Conservation (phyloP, 2,888 invertebrate species). For the Leptinotarsa tumamoca region DNA sequence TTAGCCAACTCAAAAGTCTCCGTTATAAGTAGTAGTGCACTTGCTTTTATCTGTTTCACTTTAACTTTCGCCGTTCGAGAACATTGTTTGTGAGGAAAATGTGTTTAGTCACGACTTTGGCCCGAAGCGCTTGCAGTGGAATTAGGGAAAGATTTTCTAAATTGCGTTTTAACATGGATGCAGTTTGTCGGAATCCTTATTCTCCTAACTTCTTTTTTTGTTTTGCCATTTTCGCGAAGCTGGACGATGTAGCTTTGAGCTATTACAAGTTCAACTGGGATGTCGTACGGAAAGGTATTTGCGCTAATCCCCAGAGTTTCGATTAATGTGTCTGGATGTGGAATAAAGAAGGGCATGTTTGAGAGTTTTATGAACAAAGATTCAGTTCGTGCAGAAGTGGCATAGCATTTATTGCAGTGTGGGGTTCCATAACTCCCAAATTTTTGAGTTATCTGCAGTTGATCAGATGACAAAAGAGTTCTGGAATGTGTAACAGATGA, state of each 20-base stretch:
- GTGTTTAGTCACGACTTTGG: conserved; percentile 31
- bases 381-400: neutral
- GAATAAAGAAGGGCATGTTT: neutral
- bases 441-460: too few relatives aligned
- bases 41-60: conserved; percentile 35
- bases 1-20: conserved; percentile 39
- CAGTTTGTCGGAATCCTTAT: conserved; percentile 12
- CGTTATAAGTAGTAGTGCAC: conserved; percentile 33
- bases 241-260: conserved; percentile 1
- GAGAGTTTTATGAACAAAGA: neutral
- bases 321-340: conserved; percentile 10
- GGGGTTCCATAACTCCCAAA: too few relatives aligned
- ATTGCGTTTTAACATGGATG: conserved; percentile 22
- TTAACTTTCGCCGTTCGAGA: conserved; percentile 35
- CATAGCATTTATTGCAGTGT: too few relatives aligned
- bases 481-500: too few relatives aligned
- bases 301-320: neutral
- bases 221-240: neutral
- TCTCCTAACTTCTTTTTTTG: neutral
- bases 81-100: conserved; percentile 27
- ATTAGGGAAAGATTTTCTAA: conserved; percentile 33
- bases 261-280: neutral
- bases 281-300: neutral
- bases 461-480: too few relatives aligned
- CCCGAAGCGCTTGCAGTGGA: conserved; percentile 3